Evolutionary conservation across 2,797 vertebrate genomes (phyloP).

Genomic region (Poecilia gillii): DNA sequence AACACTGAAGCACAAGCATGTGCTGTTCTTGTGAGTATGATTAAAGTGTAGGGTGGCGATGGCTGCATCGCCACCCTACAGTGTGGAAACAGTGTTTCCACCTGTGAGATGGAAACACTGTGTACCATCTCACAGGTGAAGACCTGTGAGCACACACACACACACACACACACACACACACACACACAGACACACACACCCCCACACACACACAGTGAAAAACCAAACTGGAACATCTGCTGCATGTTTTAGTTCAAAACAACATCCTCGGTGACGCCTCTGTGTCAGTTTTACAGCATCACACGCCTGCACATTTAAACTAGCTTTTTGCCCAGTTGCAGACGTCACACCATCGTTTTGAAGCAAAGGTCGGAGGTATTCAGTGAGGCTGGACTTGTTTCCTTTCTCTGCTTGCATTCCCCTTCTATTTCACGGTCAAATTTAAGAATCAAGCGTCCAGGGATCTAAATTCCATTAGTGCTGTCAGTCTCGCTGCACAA

Average conservation of each 20-base stretch:
- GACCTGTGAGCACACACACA: too few species aligned
- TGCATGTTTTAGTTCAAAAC: constrained; percentile 22
- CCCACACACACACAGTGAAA: not conserved
- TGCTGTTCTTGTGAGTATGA: constrained; percentile 23
- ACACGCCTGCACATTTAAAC: not conserved
- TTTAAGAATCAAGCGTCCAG: constrained; percentile 46
- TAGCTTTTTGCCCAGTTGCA: constrained; percentile 4
- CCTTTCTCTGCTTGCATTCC: constrained; percentile 3
- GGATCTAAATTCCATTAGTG: constrained; percentile 59
- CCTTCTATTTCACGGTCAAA: constrained; percentile 32
- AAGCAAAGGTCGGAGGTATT: constrained; percentile 17
- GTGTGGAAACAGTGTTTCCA: too few species aligned
- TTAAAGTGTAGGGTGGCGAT: constrained; percentile 7
- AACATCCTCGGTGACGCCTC: not conserved
- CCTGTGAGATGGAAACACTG: too few species aligned
- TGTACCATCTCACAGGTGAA: too few species aligned
- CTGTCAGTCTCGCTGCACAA: constrained; percentile 42
- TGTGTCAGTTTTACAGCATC: constrained; percentile 1
- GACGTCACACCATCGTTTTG: constrained; percentile 20
- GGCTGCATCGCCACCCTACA: constrained; percentile 1
- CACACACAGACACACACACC: constrained; percentile 2
- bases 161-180: not conserved
- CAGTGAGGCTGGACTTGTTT: constrained; percentile 31
- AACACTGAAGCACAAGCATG: constrained; percentile 14
- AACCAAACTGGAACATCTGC: constrained; percentile 41